A percentile compares a stretch with the other conserved stretches of the same genome.
These are phyloP conservation scores for Sylvia atricapilla DNA, from an alignment of 2,113 vertebrate genomes.

Conservation along the genomic window DNA sequence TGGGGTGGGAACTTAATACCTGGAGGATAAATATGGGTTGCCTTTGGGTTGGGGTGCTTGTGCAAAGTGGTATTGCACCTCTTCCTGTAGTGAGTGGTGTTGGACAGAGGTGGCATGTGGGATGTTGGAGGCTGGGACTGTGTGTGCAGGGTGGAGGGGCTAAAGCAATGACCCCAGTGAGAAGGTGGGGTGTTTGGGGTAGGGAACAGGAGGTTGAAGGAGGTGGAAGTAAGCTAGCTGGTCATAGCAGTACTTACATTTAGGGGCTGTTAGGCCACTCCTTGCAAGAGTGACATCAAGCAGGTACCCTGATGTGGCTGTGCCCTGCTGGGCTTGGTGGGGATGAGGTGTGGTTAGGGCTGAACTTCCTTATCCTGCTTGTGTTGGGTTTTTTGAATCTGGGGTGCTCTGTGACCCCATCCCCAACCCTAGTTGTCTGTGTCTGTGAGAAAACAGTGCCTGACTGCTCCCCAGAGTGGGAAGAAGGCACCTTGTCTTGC, in stretches of 20 bases:
- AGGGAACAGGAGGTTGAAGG: neutral
- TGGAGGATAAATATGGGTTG: neutral
- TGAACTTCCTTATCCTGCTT: neutral
- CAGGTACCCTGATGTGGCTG: accelerated
- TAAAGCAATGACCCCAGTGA: neutral
- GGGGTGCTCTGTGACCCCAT: neutral
- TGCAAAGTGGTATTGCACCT: neutral
- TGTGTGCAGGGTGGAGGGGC: neutral
- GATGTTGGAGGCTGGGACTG: neutral
- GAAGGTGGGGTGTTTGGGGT: neutral
- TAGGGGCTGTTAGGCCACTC: neutral
- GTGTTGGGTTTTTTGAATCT: neutral
- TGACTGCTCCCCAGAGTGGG: neutral
- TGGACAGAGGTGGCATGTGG: neutral
- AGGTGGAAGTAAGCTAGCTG: neutral
- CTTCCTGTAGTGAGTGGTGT: neutral
- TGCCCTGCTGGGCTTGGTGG: neutral
- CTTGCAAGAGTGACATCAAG: neutral
- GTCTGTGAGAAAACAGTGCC: neutral
- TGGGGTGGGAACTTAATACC: neutral
- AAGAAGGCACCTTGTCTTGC: neutral
- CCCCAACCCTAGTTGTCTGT: neutral
- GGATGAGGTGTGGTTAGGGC: neutral
- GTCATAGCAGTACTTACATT: neutral
- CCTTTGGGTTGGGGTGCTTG: neutral